Percentiles rank a stretch among this genome's conserved stretches.
Evolutionary conservation across 2,797 vertebrate genomes (phyloP).

Genomic region (Tadarida brasiliensis): DNA sequence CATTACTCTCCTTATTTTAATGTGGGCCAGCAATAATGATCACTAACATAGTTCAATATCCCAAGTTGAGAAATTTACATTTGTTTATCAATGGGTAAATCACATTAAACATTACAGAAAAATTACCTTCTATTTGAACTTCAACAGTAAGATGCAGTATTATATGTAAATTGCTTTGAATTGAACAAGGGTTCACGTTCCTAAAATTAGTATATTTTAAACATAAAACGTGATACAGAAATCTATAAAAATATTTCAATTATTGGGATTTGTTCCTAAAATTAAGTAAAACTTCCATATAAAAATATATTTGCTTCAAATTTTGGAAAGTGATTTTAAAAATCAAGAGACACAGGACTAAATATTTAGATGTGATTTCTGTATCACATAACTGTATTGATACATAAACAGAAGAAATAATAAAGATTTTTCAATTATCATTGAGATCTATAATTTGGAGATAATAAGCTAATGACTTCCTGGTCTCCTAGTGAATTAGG

Average conservation of each 20-base stretch:
- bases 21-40: not conserved
- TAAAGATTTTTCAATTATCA: not conserved
- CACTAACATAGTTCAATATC: not conserved
- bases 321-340: slow-evolving; percentile 40
- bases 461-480: not conserved
- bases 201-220: not conserved
- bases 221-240: not conserved
- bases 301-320: slow-evolving; percentile 3
- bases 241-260: slow-evolving; percentile 28
- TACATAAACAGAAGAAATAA: not conserved
- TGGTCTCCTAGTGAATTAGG: not conserved
- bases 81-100: not conserved
- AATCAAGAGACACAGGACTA: not conserved
- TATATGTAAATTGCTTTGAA: not conserved
- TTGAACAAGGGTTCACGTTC: not conserved
- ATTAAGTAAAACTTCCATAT: not conserved
- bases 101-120: not conserved
- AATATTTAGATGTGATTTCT: not conserved
- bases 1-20: not conserved
- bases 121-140: not conserved
- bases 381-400: not conserved
- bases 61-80: not conserved
- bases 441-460: not conserved
- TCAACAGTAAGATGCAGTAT: not conserved
- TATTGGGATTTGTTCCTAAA: not conserved